Evolutionary conservation across 1,140 invertebrate genomes (phyloP).

Genomic region (Bombus vancouverensis): DNA sequence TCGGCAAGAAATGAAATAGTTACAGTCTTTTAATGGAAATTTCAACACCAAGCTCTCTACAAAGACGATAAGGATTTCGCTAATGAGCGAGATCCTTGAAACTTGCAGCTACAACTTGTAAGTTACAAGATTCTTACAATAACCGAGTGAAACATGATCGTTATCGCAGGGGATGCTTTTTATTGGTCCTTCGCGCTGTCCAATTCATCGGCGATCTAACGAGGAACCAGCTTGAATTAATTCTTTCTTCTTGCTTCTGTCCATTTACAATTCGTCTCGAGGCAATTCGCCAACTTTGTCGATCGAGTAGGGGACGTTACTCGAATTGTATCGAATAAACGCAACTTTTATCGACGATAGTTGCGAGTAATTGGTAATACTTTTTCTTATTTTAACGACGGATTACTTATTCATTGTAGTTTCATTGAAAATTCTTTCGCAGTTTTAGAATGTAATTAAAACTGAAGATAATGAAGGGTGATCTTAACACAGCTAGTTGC

Average conservation of each 20-base stretch:
- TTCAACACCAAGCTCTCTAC: conserved; percentile 10
- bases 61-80: conserved; percentile 29
- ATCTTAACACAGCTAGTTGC: too few relatives aligned
- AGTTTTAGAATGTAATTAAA: too few relatives aligned
- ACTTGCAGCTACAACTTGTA: conserved; percentile 11
- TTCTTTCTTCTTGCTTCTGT: background rate
- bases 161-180: background rate
- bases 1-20: conserved; percentile 23
- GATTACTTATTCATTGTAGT: too few relatives aligned
- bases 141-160: conserved; percentile 37
- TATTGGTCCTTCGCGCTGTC: background rate
- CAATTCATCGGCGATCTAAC: conserved; percentile 15
- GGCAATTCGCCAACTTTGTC: background rate
- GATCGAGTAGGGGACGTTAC: background rate
- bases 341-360: too few relatives aligned
- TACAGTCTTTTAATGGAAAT: conserved; percentile 39
- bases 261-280: background rate
- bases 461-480: too few relatives aligned
- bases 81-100: conserved; percentile 46
- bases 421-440: too few relatives aligned
- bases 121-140: conserved; percentile 32
- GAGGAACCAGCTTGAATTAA: background rate
- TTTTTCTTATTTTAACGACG: too few relatives aligned
- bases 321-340: background rate
- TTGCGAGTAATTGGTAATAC: background rate